Evolutionary conservation across 2,797 vertebrate species (phyloP).

Genomic region (Huso huso): DNA sequence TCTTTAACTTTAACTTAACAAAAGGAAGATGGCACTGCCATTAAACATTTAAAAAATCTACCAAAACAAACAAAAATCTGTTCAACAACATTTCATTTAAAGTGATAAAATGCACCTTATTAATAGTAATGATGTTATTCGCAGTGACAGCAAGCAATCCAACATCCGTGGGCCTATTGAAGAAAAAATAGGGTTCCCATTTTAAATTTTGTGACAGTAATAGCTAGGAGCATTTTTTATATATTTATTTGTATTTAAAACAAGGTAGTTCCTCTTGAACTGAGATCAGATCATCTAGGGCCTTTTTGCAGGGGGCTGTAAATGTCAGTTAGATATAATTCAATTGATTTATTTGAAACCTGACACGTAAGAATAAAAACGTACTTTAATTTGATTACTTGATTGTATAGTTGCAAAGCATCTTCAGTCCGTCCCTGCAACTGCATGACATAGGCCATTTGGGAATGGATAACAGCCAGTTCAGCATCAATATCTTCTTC

Average conservation of each 20-base stretch:
- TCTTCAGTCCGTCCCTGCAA: conserved; percentile 83
- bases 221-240: too few relatives aligned
- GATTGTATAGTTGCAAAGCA: conserved; percentile 94
- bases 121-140: conserved; percentile 97
- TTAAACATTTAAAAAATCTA: too few relatives aligned
- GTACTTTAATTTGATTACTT: conserved; percentile 97
- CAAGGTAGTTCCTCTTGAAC: too few relatives aligned
- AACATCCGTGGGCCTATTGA: conserved; percentile 83
- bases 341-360: not conserved
- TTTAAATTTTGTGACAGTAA: too few relatives aligned
- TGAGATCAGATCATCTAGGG: too few relatives aligned
- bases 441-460: conserved; percentile 94
- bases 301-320: too few relatives aligned
- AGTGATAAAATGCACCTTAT: conserved; percentile 69
- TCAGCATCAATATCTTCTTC: conserved; percentile 90
- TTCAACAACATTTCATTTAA: too few relatives aligned
- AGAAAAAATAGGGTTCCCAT: conserved; percentile 21
- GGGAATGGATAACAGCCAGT: conserved; percentile 91
- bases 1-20: too few relatives aligned
- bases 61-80: too few relatives aligned
- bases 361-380: conserved; percentile 18
- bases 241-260: too few relatives aligned
- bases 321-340: too few relatives aligned
- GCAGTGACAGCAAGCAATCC: conserved; percentile 94
- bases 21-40: too few relatives aligned